Evolutionary conservation across 2,797 vertebrate species (phyloP).

Genomic region (Enteromius radiatus): DNA sequence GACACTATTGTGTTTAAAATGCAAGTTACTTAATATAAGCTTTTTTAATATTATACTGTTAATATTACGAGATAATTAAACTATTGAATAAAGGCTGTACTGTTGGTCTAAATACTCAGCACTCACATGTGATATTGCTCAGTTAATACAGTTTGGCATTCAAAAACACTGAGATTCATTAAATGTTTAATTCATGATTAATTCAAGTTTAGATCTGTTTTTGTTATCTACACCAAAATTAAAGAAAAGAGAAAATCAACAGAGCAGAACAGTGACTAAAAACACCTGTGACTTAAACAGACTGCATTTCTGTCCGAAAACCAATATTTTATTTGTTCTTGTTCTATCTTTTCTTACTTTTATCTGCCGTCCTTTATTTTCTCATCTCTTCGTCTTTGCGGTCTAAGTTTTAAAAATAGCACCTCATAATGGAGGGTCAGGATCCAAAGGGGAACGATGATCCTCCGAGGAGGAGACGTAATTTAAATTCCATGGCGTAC

Average conservation of each 20-base stretch:
- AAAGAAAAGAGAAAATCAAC: too few species aligned
- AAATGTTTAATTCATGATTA: not conserved
- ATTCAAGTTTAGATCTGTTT: not conserved
- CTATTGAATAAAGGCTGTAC: not conserved
- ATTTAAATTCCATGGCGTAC: conserved; percentile 73
- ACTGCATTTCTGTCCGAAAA: too few species aligned
- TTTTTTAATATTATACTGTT: not conserved
- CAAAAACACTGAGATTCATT: not conserved
- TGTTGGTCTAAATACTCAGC: not conserved
- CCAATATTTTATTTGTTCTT: conserved; percentile 7
- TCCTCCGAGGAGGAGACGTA: conserved; percentile 71
- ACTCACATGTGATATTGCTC: not conserved
- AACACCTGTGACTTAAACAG: not conserved
- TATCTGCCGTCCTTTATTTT: conserved; percentile 62
- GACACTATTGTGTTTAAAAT: not conserved
- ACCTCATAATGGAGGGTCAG: conserved; percentile 71
- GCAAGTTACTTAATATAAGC: not conserved
- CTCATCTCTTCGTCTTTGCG: conserved; percentile 45
- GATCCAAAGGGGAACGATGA: conserved; percentile 63
- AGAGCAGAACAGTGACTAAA: not conserved
- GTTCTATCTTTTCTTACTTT: conserved; percentile 42
- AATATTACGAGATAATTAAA: not conserved
- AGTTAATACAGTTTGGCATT: not conserved
- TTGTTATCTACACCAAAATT: not conserved
- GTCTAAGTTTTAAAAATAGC: conserved; percentile 74